Evolutionary conservation across 2,797 vertebrate species (phyloP), one percentile per base, ranked within the genome.

Genomic region (Sciaenops ocellatus): DNA sequence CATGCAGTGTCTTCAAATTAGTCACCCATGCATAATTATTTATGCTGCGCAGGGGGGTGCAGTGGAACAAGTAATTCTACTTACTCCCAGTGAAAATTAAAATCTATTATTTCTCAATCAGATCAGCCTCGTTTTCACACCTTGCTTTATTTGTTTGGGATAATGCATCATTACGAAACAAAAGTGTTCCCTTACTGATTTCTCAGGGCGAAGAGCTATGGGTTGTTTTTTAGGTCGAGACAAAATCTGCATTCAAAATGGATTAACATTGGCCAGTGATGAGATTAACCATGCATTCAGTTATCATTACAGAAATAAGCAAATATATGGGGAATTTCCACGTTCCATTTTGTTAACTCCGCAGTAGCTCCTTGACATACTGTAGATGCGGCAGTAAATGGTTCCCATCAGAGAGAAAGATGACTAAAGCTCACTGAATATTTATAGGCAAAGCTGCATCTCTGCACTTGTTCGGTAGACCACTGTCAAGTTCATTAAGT

Each of bases 21-120:
- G 96, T 97, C 96, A 95, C 93, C 96, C 95, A 89, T 94, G 95
- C 94, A 94, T 96, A 97, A 98, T 99, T 97, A 97, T 97, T 97
- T 96, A 96, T 97, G 96, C 96, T 94, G 94, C 93, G 96, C 83
- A 77, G 91, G 68, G 73, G 94, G 96, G 93, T 94, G 94, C 93
- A 95, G 95, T 95, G 96, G 95, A 97, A 97, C 93, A 96, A 96
- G 95, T 95, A 95, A 97, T 97, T 97, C 95, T 96, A 96, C 94
- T 97, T 95, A 93, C 95, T 93, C 96, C 95, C 93, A 95, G 95
- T 96, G 94, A 97, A 97, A 97, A 97, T 97, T 95, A 95, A 92
- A 93, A 96, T 96, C 94, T 96, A 96, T 97, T 97, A 93, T 93
- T 94, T 84, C 87, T 88, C 90, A 92, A 91, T 93, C 90, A 91